A percentile compares a stretch with the other conserved stretches of the same genome.
These are phyloP conservation scores for Argopecten irradians DNA, from an alignment of 1,140 invertebrate genomes.

Conservation along the genomic window DNA sequence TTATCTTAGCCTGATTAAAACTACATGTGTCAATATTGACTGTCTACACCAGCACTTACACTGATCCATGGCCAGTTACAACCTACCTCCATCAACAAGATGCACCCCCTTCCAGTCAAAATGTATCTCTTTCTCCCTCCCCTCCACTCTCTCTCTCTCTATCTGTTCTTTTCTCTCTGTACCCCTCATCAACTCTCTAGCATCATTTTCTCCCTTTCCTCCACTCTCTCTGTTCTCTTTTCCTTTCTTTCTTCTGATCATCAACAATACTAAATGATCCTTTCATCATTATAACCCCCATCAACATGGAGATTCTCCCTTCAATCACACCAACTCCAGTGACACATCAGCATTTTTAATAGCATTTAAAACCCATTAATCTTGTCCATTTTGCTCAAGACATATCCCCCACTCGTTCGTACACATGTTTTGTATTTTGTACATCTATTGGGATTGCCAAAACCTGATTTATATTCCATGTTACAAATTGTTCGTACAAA, in stretches of 20 bases:
- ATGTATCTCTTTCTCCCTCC: too few relatives aligned
- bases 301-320: background rate
- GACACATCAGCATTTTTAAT: background rate
- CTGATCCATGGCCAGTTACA: background rate
- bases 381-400: background rate
- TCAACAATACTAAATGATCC: too few relatives aligned
- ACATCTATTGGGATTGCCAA: background rate
- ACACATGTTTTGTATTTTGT: background rate
- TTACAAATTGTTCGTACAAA: background rate
- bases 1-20: background rate
- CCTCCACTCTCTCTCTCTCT: too few relatives aligned
- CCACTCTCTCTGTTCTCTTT: too few relatives aligned
- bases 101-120: background rate
- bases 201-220: too few relatives aligned
- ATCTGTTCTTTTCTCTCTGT: too few relatives aligned
- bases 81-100: background rate
- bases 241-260: too few relatives aligned
- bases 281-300: too few relatives aligned
- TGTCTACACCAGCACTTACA: background rate
- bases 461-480: background rate
- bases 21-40: conserved; percentile 1
- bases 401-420: background rate
- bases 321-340: background rate
- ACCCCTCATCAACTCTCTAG: too few relatives aligned
- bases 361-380: background rate